Evolutionary conservation across 2,888 invertebrate species (phyloP).

Genomic region (Lasioglossum pauxillum): DNA sequence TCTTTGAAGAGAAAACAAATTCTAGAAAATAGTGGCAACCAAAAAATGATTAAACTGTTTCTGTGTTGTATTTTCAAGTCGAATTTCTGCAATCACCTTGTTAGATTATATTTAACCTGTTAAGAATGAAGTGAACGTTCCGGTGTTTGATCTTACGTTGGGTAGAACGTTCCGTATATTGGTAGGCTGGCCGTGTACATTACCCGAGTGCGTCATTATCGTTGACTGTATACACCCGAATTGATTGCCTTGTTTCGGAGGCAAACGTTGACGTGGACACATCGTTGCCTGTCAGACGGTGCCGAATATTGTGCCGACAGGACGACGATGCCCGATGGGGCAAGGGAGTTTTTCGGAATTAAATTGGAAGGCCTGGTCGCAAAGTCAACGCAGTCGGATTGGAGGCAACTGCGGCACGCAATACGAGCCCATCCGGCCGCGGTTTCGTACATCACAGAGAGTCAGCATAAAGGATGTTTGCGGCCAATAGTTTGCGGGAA

Average conservation of each 20-base stretch:
- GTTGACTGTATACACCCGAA: background rate
- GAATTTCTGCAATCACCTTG: too few species aligned
- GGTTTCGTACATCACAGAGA: conserved; percentile 33
- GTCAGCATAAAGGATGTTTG: conserved; percentile 66
- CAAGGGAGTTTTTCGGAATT: background rate
- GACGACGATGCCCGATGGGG: background rate
- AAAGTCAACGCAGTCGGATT: background rate
- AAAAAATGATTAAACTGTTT: too few species aligned
- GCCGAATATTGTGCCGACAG: background rate
- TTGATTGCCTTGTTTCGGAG: background rate
- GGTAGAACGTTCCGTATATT: background rate
- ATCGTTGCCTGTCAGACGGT: background rate
- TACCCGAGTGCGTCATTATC: background rate
- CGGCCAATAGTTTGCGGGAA: conserved; percentile 61
- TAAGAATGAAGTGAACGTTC: background rate
- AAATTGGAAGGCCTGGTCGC: background rate
- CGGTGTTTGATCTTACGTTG: background rate
- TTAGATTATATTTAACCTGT: too few species aligned
- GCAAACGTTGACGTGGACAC: conserved; percentile 8
- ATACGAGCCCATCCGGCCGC: conserved; percentile 2
- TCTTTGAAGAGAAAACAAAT: too few species aligned
- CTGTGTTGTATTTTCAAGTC: too few species aligned
- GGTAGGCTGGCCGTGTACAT: background rate
- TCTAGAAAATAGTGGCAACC: too few species aligned
- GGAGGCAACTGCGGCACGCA: background rate